A percentile compares a stretch with the other conserved stretches of the same genome.
Evolutionary conservation across 2,113 vertebrate genomes (phyloP).

Genomic region (Stigmatopora argus): DNA sequence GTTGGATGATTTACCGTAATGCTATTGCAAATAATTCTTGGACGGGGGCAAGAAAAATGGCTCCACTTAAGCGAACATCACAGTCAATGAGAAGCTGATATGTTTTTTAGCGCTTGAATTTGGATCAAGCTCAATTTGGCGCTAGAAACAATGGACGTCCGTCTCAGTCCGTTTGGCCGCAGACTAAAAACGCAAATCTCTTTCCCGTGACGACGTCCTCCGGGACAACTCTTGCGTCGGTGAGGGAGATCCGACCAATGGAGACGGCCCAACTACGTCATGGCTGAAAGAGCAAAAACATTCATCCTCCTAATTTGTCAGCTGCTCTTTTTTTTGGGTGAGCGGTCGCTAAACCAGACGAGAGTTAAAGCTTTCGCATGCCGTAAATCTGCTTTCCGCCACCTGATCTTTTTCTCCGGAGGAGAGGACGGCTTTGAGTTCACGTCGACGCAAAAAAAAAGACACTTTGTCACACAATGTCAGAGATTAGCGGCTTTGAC

Average conservation of each 20-base stretch:
- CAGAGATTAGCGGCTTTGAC: neutral
- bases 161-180: neutral
- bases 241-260: neutral
- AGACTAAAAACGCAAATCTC: neutral
- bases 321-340: neutral
- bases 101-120: too few relatives aligned
- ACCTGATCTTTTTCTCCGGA: neutral
- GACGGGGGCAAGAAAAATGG: too few relatives aligned
- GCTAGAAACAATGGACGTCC: neutral
- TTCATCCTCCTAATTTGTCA: conserved; percentile 2
- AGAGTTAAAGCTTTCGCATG: neutral
- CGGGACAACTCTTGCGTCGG: neutral
- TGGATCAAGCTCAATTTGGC: too few relatives aligned
- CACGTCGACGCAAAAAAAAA: neutral
- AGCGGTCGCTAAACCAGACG: neutral
- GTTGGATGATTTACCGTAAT: too few relatives aligned
- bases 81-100: too few relatives aligned
- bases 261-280: neutral
- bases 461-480: neutral
- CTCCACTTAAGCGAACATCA: too few relatives aligned
- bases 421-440: neutral
- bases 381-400: neutral
- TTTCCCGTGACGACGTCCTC: neutral
- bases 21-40: too few relatives aligned
- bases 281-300: neutral